Base-by-base conservation (phyloP, 2,797 vertebrate species). In the Setipinna tenuifilis region DNA sequence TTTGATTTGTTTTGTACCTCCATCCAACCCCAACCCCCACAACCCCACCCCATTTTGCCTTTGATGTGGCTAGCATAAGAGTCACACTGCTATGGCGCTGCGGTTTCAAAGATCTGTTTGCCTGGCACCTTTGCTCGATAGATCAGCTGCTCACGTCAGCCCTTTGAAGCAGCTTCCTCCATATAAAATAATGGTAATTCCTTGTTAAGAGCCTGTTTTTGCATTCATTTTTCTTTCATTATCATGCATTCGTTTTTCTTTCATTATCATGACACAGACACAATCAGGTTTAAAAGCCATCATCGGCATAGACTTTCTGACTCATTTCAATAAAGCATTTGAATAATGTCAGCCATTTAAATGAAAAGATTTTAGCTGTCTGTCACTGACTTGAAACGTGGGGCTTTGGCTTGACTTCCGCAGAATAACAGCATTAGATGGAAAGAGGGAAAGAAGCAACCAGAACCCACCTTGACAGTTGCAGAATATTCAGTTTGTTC, bases 1-100 rank as follows among this genome's bases (percentile, higher is more conserved):
- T 78, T 78, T 78, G 35, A 41, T 78, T 78, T 44, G 17, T 78
- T 44, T 78, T 78, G 71, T 3, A 68, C 65, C 65, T 28, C 28
- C 28, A 71, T 28, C 28, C 58, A 59, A 19, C 2, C 17, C 58
- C 58, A 59, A 1, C 58, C 58, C 65, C 35, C 50, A 9, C 50
- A 9, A 9, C 50, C 50, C 9, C 50, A 54, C 50, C 50, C 71
- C 71, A 44, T 21, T 41, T 78, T 44, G 71, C 71, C 71, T 78
- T 78, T 78, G 71, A 78, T 78, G 71, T 78, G 35, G 71, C 71
- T 41, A 21, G 41, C 71, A 6, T 21, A 19, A 16, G 71, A 78
- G 71, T 78, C 71, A 78, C 17, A 78, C 35, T 10, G 31, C 35
- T 35, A 21, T 10, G 31, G 31, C 6, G 31, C 71, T 44, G 17